A percentile compares a stretch with the other conserved stretches of the same genome.
Conservation (phyloP, 1,140 invertebrate species). For the Lordiphosa stackelbergi region DNA sequence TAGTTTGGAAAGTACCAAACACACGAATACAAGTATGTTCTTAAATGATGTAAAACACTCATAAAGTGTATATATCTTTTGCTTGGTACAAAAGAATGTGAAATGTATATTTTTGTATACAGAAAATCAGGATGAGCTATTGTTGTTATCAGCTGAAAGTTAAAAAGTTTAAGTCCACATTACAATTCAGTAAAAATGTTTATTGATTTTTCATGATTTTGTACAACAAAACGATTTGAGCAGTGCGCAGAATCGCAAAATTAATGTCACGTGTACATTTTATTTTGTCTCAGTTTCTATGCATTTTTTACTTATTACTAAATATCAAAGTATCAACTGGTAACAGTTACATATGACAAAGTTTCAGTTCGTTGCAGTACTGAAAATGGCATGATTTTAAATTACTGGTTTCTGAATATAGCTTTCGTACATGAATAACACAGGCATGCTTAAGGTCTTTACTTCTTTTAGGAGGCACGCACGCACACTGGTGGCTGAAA, state of each 20-base stretch:
- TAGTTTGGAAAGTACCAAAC: no score
- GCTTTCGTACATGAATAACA: no score
- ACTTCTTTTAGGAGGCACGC: no score
- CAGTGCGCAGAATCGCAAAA: slow-evolving; percentile 9
- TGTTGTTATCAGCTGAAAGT: not conserved
- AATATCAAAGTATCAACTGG: not conserved
- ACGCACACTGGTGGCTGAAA: no score
- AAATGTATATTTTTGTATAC: not conserved
- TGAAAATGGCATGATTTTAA: no score
- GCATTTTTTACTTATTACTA: slow-evolving; percentile 4
- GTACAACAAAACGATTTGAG: not conserved
- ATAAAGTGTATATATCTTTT: no score
- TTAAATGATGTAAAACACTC: no score
- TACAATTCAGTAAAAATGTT: not conserved
- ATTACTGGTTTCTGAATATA: no score
- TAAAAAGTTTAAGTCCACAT: not conserved
- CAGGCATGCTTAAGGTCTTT: no score
- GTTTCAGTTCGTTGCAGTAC: no score
- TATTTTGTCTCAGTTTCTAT: not conserved
- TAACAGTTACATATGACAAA: not conserved
- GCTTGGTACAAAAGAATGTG: no score
- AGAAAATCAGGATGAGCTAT: not conserved
- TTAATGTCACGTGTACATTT: slow-evolving; percentile 6
- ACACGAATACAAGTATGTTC: no score
- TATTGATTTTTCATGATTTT: slow-evolving; percentile 10